These are phyloP conservation scores for Achatina immaculata DNA, from an alignment of 1,140 invertebrate species.

Conservation along the genomic window DNA sequence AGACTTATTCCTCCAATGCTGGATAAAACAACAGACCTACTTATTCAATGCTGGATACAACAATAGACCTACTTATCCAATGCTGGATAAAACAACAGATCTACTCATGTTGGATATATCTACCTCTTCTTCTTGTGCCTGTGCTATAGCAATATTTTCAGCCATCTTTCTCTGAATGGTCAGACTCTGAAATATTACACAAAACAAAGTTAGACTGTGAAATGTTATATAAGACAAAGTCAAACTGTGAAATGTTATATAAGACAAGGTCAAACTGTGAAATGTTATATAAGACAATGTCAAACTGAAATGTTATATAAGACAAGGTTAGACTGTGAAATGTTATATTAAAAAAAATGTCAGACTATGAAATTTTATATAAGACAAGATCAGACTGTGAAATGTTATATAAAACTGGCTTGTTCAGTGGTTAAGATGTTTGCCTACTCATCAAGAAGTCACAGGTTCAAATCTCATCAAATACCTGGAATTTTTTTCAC, in stretches of 20 bases:
- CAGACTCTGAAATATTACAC: conserved; percentile 57
- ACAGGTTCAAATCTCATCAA: no score
- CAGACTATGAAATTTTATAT: no score
- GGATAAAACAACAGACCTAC: no score
- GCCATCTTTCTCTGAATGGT: conserved; percentile 67
- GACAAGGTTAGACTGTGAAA: no score
- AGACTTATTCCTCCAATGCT: no score
- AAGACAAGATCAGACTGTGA: no score
- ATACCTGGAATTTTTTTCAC: no score
- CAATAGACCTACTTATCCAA: background rate
- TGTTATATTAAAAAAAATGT: no score
- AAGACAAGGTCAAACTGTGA: background rate
- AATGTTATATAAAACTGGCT: no score
- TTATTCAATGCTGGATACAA: no score
- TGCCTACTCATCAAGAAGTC: no score
- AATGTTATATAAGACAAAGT: conserved; percentile 9
- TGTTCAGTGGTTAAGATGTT: no score
- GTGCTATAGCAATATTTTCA: conserved; percentile 67
- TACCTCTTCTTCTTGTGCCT: conserved; percentile 64
- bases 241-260: background rate
- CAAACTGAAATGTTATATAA: background rate
- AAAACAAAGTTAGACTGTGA: conserved; percentile 11
- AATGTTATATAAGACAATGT: conserved; percentile 5
- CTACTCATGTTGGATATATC: background rate
- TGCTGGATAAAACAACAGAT: conserved; percentile 42